These are phyloP conservation scores for Crotalus viridis DNA, from an alignment of 2,113 vertebrate genomes.

Conservation along the genomic window DNA sequence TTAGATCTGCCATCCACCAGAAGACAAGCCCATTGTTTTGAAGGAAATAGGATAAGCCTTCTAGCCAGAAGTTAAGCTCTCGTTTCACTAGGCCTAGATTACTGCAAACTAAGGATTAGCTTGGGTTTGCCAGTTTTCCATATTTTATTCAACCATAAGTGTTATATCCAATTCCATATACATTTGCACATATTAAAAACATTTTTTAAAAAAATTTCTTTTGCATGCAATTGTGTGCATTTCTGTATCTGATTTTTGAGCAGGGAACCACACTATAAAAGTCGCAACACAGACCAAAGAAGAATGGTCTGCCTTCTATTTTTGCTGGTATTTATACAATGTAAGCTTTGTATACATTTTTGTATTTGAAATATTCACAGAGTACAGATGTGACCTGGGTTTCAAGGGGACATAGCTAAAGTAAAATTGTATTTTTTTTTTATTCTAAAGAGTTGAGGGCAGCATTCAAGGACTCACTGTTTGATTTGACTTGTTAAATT, in stretches of 20 bases:
- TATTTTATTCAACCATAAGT: background rate
- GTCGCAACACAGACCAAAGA: background rate
- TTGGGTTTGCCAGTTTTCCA: background rate
- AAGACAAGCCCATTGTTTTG: background rate
- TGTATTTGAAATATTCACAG: background rate
- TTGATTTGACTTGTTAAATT: background rate
- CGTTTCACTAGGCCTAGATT: too few species aligned
- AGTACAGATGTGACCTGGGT: background rate
- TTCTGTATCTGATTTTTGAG: background rate
- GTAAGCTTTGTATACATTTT: background rate
- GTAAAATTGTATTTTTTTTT: background rate
- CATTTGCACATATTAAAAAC: background rate
- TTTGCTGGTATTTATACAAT: slow-evolving; percentile 1
- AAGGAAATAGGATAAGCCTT: background rate
- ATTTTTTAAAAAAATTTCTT: background rate
- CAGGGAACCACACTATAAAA: background rate
- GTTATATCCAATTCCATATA: background rate
- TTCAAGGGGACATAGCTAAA: background rate
- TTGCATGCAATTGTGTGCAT: background rate
- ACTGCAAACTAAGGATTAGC: background rate
- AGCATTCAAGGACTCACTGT: background rate
- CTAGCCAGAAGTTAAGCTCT: background rate
- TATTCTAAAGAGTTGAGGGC: background rate
- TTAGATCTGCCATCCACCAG: background rate
- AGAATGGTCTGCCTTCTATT: background rate